Conservation (phyloP, 2,113 vertebrate species). For the Gopherus flavomarginatus region DNA sequence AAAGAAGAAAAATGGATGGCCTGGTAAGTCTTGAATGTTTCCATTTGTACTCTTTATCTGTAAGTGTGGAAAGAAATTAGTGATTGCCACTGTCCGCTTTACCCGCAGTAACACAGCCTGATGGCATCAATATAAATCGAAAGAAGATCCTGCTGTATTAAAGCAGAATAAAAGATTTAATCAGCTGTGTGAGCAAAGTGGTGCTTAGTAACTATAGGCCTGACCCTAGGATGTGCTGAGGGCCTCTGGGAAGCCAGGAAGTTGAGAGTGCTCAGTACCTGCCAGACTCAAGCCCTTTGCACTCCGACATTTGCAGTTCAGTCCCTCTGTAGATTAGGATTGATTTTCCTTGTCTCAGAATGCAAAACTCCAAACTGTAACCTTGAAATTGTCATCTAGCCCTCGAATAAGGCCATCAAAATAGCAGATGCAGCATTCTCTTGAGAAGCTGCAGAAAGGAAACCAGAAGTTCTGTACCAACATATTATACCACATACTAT, state of each 20-base stretch:
- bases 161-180: neutral
- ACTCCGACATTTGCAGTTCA: constrained; percentile 45
- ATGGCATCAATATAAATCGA: neutral
- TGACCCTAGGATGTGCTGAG: neutral
- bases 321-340: constrained; percentile 54
- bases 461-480: constrained; percentile 48
- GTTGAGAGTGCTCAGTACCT: neutral
- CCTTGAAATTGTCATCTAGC: constrained; percentile 59
- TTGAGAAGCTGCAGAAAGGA: constrained; percentile 47
- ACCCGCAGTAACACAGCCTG: neutral
- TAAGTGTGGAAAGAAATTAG: neutral
- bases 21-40: neutral
- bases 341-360: constrained; percentile 45
- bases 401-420: constrained; percentile 49
- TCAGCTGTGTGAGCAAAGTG: neutral
- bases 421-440: constrained; percentile 36
- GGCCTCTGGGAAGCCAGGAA: neutral
- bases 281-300: constrained; percentile 34
- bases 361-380: constrained; percentile 19
- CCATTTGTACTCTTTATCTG: neutral
- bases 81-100: neutral
- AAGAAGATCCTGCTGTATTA: neutral
- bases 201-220: neutral
- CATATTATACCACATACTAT: neutral
- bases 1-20: neutral